Conservation (phyloP, 1,140 invertebrate genomes). For the Drosophila nannoptera region DNA sequence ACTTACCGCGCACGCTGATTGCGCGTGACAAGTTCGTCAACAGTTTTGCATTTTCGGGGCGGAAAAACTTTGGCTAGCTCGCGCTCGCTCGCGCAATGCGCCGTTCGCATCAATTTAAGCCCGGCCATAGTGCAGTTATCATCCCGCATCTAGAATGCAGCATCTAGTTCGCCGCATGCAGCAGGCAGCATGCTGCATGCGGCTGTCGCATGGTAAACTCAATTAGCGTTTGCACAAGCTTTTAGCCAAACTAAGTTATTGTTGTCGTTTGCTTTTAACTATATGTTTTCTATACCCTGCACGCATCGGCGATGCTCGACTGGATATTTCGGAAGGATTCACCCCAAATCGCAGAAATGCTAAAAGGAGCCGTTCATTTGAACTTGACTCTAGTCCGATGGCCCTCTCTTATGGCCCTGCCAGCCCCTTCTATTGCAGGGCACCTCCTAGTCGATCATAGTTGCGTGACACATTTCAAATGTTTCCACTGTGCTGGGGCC, state of each 20-base stretch:
- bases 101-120: slow-evolving; percentile 57
- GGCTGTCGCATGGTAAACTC: slow-evolving; percentile 52
- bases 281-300: slow-evolving; percentile 12
- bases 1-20: slow-evolving; percentile 61
- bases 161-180: not conserved
- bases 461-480: not conserved
- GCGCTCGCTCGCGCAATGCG: not conserved
- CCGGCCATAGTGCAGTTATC: slow-evolving; percentile 13
- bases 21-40: slow-evolving; percentile 71
- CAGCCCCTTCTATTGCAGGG: not conserved
- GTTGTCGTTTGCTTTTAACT: slow-evolving; percentile 34
- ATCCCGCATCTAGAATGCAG: slow-evolving; percentile 6
- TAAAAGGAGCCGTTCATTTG: too few relatives aligned
- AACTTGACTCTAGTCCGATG: too few relatives aligned
- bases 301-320: not conserved
- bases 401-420: not conserved
- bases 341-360: not conserved
- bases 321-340: not conserved
- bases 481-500: not conserved
- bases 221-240: slow-evolving; percentile 68
- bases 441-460: not conserved
- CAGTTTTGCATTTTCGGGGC: slow-evolving; percentile 58
- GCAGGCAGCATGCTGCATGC: slow-evolving; percentile 14
- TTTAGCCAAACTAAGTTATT: slow-evolving; percentile 72
- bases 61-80: slow-evolving; percentile 17